Percentiles rank a stretch among this genome's conserved stretches.
These are phyloP conservation scores for Pangasius djambal DNA, from an alignment of 2,797 vertebrate genomes.

Conservation along the genomic window DNA sequence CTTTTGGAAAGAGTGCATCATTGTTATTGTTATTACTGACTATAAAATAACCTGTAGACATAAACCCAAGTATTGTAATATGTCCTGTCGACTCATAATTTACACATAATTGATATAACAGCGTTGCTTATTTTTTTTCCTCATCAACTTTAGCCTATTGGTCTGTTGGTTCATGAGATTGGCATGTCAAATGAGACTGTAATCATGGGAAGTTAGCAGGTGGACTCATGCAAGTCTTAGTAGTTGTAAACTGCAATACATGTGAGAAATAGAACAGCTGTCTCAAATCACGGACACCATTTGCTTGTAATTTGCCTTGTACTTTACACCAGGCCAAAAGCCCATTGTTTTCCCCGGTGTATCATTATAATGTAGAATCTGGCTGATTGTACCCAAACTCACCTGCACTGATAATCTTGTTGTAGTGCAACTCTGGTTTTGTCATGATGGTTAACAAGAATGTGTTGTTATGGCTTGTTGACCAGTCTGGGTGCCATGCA, in stretches of 20 bases:
- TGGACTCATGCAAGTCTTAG: slow-evolving; percentile 36
- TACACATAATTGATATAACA: no score
- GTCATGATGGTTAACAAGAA: slow-evolving; percentile 62
- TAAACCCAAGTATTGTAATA: not conserved
- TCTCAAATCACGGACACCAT: slow-evolving; percentile 8
- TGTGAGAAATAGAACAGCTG: slow-evolving; percentile 22
- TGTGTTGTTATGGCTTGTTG: slow-evolving; percentile 53
- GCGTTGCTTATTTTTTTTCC: not conserved
- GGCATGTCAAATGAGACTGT: not conserved
- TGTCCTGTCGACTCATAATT: not conserved
- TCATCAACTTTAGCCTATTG: not conserved
- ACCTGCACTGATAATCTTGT: slow-evolving; percentile 62
- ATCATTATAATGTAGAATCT: slow-evolving; percentile 65
- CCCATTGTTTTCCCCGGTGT: slow-evolving; percentile 61
- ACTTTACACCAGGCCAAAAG: slow-evolving; percentile 56
- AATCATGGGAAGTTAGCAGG: not conserved
- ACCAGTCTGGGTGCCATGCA: slow-evolving; percentile 61
- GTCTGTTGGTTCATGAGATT: not conserved
- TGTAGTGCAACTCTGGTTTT: slow-evolving; percentile 63
- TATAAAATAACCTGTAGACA: not conserved
- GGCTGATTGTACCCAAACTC: slow-evolving; percentile 61
- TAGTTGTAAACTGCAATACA: not conserved
- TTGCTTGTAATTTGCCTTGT: slow-evolving; percentile 45
- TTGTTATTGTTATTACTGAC: not conserved
- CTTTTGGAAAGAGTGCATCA: not conserved